Conservation (phyloP, 2,797 vertebrate species). For the Dryobates pubescens region DNA sequence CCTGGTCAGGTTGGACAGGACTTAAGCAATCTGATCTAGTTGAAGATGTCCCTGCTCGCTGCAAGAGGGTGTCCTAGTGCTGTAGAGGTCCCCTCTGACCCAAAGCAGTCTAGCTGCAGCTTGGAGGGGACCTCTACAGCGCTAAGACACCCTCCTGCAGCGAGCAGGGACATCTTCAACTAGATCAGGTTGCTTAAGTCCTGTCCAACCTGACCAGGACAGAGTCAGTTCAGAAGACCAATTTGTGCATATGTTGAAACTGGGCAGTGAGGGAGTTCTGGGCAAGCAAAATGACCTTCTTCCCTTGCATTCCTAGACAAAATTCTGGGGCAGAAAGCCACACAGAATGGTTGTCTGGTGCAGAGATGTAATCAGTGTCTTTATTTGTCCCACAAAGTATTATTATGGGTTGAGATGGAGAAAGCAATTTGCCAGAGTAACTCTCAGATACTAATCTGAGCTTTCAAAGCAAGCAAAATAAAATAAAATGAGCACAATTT, state of each 20-base stretch:
- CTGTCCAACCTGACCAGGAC: too few relatives aligned
- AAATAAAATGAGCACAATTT: background rate
- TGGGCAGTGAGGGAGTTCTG: background rate
- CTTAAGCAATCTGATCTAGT: too few relatives aligned
- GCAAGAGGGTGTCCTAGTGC: too few relatives aligned
- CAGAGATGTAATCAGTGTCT: background rate
- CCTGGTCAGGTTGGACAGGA: too few relatives aligned
- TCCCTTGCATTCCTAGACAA: background rate
- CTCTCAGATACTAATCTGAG: background rate
- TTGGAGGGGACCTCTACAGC: too few relatives aligned
- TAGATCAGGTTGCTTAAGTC: too few relatives aligned
- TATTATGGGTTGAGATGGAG: background rate
- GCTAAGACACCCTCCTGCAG: too few relatives aligned
- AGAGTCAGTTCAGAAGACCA: background rate
- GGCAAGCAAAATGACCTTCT: background rate
- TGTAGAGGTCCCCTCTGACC: too few relatives aligned
- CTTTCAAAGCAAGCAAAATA: slow-evolving; percentile 31
- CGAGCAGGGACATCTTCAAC: too few relatives aligned
- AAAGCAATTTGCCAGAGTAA: background rate
- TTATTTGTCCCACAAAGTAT: background rate
- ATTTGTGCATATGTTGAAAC: background rate
- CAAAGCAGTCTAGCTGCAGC: too few relatives aligned
- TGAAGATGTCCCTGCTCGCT: too few relatives aligned
- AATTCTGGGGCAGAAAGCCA: background rate
- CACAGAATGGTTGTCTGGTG: background rate